These are phyloP conservation scores for Lapara coniferarum DNA, from an alignment of 2,888 invertebrate species.

Conservation along the genomic window DNA sequence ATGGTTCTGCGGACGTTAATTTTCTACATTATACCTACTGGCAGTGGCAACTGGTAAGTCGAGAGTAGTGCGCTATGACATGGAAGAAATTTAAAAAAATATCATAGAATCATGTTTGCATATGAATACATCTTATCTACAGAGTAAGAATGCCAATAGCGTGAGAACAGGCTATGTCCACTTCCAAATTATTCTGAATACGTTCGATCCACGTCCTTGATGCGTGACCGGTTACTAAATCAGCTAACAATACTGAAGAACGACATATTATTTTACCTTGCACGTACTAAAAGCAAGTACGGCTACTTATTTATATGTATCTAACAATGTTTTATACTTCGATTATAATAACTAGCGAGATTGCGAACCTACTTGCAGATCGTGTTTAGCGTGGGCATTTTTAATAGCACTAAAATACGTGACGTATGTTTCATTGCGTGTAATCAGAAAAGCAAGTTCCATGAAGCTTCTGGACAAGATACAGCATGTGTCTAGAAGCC, in stretches of 20 bases:
- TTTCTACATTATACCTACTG: neutral
- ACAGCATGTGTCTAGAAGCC: constrained; percentile 54
- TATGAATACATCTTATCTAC: constrained; percentile 50
- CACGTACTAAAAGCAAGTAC: constrained; percentile 55
- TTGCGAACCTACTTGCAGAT: neutral
- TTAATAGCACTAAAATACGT: neutral
- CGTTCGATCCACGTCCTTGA: constrained; percentile 78
- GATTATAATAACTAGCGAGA: constrained; percentile 1
- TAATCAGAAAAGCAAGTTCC: neutral
- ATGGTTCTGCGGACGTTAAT: neutral
- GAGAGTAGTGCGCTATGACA: constrained; percentile 9
- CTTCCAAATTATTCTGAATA: constrained; percentile 76
- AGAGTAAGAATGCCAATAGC: constrained; percentile 66
- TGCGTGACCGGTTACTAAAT: constrained; percentile 73
- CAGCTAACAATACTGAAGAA: constrained; percentile 55
- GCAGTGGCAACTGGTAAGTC: neutral
- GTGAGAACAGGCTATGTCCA: constrained; percentile 73
- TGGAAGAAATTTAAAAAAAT: constrained; percentile 38
- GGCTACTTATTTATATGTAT: constrained; percentile 25
- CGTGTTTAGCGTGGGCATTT: constrained; percentile 5
- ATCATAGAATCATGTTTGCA: constrained; percentile 45
- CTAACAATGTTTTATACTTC: constrained; percentile 8
- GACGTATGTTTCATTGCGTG: constrained; percentile 4
- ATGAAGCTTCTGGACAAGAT: constrained; percentile 38
- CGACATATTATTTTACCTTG: constrained; percentile 59